phyloP scores from a whole-genome alignment of 2,113 vertebrate species.

The Origma solitaria region DNA sequence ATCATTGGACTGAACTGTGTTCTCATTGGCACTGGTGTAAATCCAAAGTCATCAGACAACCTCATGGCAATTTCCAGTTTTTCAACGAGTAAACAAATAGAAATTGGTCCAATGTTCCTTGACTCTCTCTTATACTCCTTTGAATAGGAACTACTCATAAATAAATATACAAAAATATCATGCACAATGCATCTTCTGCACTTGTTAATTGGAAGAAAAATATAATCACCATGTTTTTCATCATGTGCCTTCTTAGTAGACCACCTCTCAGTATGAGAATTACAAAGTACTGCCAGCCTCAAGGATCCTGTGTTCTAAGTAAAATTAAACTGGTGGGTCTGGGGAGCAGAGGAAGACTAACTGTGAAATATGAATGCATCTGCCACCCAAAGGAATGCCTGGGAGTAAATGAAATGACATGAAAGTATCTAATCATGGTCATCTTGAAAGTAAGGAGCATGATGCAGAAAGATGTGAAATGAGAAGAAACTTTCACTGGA shows the following conservation, averaged over 20 bases:
- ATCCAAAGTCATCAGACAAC: not conserved
- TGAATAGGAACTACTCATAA: not conserved
- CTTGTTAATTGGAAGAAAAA: not conserved
- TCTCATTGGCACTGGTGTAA: not conserved
- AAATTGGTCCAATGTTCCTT: not conserved
- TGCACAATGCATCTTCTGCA: not conserved
- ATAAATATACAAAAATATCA: not conserved
- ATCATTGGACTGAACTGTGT: not conserved
- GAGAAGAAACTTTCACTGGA: not conserved
- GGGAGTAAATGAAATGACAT: rapidly evolving
- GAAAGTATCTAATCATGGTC: not conserved
- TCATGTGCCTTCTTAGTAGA: not conserved
- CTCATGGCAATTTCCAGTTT: not conserved
- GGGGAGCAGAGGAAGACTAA: not conserved
- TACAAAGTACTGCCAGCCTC: not conserved
- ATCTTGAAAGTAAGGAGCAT: not conserved
- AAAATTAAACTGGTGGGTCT: not conserved
- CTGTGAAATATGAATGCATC: not conserved
- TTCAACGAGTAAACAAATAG: not conserved
- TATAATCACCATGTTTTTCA: not conserved
- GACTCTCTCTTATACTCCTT: not conserved
- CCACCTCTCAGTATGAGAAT: not conserved
- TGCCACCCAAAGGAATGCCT: not conserved
- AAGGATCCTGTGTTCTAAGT: not conserved
- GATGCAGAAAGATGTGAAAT: not conserved